Evolutionary conservation across 2,113 vertebrate species (phyloP).

Genomic region (Amphilophus citrinellus): DNA sequence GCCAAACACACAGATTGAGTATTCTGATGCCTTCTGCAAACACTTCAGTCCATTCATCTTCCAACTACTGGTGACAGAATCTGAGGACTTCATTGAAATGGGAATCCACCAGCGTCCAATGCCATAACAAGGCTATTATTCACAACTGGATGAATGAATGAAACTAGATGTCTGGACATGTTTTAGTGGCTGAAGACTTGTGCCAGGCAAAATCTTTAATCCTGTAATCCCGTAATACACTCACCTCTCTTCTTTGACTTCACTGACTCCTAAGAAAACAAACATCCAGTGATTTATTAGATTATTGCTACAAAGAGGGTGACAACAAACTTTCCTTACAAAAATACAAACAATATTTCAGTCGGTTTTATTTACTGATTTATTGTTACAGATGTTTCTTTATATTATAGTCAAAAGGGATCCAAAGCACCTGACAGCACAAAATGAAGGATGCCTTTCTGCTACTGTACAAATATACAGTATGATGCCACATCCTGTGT

Average conservation of each 20-base stretch:
- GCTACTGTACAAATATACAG: not conserved
- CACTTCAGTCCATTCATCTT: slow-evolving; percentile 2
- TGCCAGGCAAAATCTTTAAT: slow-evolving; percentile 22
- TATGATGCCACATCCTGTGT: no score
- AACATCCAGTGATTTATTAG: not conserved
- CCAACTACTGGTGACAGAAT: not conserved
- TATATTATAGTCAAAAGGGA: not conserved
- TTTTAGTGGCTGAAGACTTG: slow-evolving; percentile 30
- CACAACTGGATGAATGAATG: slow-evolving; percentile 45
- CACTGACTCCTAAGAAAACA: slow-evolving; percentile 1
- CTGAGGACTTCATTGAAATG: not conserved
- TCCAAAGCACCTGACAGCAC: not conserved
- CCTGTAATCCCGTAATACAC: slow-evolving; percentile 41
- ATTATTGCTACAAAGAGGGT: not conserved
- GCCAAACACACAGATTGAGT: not conserved
- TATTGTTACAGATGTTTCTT: no score
- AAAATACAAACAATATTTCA: no score
- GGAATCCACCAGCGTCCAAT: slow-evolving; percentile 11
- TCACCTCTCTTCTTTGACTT: slow-evolving; percentile 12
- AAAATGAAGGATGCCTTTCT: not conserved
- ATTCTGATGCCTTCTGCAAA: not conserved
- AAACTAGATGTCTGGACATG: slow-evolving; percentile 20
- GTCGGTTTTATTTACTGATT: no score
- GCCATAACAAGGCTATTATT: not conserved
- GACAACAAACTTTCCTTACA: no score